These are phyloP conservation scores for Macropus fuliginosus DNA, from an alignment of 2,797 vertebrate genomes.

Conservation along the genomic window DNA sequence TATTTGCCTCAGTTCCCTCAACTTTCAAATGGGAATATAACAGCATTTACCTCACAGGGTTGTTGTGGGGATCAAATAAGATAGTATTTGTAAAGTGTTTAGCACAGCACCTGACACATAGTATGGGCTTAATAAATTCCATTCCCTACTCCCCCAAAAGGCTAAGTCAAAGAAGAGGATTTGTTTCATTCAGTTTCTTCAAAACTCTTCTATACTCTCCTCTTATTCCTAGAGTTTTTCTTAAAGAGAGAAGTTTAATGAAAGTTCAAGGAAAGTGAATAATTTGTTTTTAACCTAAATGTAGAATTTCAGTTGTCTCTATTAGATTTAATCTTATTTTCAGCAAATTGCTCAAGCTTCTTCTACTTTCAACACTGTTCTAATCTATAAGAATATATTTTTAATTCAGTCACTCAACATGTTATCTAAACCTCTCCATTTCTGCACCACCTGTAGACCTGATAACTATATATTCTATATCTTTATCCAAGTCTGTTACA, in stretches of 20 bases:
- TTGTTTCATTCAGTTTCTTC: not conserved
- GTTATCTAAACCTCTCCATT: not conserved
- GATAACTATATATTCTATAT: not conserved
- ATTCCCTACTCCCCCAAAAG: not conserved
- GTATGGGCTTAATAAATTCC: not conserved
- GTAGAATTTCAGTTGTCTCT: not conserved
- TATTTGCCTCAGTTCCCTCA: not conserved
- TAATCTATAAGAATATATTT: not conserved
- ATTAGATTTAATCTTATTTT: not conserved
- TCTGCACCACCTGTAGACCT: not conserved
- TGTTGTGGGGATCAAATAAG: not conserved
- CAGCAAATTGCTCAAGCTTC: not conserved
- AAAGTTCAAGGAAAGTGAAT: not conserved
- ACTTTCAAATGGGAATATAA: not conserved
- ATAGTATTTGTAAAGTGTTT: not conserved
- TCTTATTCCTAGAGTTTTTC: not conserved
- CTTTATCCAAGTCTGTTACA: not conserved
- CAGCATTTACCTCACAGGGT: not conserved
- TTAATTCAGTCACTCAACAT: not conserved
- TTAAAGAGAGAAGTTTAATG: not conserved
- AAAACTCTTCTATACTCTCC: not conserved
- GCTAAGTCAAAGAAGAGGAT: not conserved
- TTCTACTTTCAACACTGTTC: not conserved
- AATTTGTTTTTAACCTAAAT: not conserved
- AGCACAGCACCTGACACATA: not conserved